Conservation (phyloP, 2,888 invertebrate species). For the Anthophora plumipes region DNA sequence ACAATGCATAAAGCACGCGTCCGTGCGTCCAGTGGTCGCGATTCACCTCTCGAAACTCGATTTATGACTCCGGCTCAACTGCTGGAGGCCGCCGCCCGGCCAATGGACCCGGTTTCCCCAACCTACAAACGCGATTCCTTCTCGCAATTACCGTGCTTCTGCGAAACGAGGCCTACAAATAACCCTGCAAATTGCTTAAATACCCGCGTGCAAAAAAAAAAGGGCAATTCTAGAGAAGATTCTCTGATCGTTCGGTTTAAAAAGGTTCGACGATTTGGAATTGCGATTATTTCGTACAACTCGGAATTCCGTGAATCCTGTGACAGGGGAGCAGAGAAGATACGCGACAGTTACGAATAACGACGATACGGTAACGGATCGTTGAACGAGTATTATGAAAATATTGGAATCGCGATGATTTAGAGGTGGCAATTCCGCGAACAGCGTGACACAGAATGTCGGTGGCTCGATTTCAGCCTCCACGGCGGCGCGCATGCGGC, state of each 20-base stretch:
- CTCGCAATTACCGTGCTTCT: constrained; percentile 27
- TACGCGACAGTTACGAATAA: no score
- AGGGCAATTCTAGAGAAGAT: no score
- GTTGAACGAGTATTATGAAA: no score
- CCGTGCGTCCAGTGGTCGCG: constrained; percentile 48
- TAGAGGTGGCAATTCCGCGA: neutral
- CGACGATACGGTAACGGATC: no score
- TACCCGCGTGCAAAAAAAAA: neutral
- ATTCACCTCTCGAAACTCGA: constrained; percentile 67
- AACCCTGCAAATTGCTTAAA: constrained; percentile 18
- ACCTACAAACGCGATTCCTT: constrained; percentile 13
- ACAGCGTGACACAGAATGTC: neutral
- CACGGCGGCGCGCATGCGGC: constrained; percentile 60
- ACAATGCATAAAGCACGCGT: constrained; percentile 56
- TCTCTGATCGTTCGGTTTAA: no score
- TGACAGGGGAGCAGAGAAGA: no score
- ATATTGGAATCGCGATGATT: neutral
- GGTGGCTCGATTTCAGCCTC: constrained; percentile 75
- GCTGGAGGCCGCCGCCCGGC: constrained; percentile 29
- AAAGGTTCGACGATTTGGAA: no score
- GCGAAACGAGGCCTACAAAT: constrained; percentile 9
- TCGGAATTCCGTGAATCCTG: neutral
- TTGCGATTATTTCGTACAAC: neutral
- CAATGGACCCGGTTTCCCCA: constrained; percentile 24
- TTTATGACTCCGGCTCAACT: constrained; percentile 62